phyloP scores from a whole-genome alignment of 2,888 invertebrate species.

The Vanessa cardui region DNA sequence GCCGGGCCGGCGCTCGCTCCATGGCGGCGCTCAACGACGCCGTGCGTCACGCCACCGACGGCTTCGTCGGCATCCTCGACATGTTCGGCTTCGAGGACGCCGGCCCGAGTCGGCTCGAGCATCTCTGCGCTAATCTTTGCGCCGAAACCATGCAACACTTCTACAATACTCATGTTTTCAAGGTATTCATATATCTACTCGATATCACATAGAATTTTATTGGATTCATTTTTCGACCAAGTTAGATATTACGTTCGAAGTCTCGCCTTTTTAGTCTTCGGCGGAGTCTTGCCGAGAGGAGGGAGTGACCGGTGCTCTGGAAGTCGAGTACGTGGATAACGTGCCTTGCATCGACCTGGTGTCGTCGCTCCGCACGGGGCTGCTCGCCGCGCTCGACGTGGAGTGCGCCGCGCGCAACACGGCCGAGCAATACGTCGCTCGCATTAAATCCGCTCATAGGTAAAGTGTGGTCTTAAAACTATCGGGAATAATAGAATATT shows the following conservation, averaged over 20 bases:
- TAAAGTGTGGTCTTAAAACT: constrained; percentile 17
- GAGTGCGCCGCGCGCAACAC: constrained; percentile 93
- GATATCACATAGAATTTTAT: no score
- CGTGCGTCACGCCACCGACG: constrained; percentile 95
- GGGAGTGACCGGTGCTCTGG: constrained; percentile 93
- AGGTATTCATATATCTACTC: constrained; percentile 75
- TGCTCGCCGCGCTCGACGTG: constrained; percentile 95
- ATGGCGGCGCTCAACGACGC: constrained; percentile 97
- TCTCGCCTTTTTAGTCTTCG: constrained; percentile 38
- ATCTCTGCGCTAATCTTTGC: constrained; percentile 96
- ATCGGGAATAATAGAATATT: no score
- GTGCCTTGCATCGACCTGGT: constrained; percentile 98
- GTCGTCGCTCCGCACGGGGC: constrained; percentile 94
- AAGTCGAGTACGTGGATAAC: constrained; percentile 97
- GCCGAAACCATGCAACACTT: constrained; percentile 99
- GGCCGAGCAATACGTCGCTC: constrained; percentile 76
- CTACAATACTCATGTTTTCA: constrained; percentile 98
- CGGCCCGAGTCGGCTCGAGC: constrained; percentile 94
- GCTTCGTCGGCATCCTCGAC: constrained; percentile 97
- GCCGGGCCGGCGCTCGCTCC: constrained; percentile 91
- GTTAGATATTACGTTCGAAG: background rate
- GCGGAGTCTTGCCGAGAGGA: constrained; percentile 95
- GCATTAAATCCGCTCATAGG: constrained; percentile 66
- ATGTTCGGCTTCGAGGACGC: constrained; percentile 99
- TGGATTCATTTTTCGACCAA: background rate